Conservation (phyloP, 2,888 invertebrate genomes). For the Torymus texanus region DNA sequence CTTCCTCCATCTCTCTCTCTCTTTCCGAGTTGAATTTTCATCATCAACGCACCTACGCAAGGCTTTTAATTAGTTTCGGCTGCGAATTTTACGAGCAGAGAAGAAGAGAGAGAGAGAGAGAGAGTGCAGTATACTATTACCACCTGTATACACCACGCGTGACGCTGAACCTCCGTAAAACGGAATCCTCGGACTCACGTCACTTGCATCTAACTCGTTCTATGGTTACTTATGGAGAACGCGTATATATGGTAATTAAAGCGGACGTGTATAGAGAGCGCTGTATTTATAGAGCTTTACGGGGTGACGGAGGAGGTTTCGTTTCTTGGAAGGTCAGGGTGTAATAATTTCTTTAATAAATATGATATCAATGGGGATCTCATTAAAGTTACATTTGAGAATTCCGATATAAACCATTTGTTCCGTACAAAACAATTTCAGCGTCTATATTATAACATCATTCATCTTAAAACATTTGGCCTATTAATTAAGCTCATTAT, state of each 20-base stretch:
- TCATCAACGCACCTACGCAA: conserved; percentile 19
- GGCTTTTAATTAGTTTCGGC: conserved; percentile 50
- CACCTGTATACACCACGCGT: neutral
- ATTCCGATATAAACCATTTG: too few species aligned
- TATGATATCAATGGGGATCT: too few species aligned
- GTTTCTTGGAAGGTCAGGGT: too few species aligned
- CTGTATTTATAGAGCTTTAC: neutral
- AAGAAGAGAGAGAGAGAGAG: neutral
- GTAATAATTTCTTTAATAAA: too few species aligned
- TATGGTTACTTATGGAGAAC: conserved; percentile 27
- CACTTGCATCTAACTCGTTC: conserved; percentile 2
- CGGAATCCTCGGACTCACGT: conserved; percentile 16
- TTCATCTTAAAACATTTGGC: too few species aligned
- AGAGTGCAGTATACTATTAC: conserved; percentile 20
- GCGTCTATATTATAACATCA: too few species aligned
- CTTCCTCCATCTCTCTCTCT: neutral
- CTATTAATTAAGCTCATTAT: too few species aligned
- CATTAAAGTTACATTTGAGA: too few species aligned
- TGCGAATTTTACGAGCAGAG: conserved; percentile 45
- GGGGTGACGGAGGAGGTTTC: neutral
- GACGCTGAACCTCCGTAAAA: conserved; percentile 24
- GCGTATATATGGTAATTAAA: conserved; percentile 23
- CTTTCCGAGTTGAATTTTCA: conserved; percentile 40
- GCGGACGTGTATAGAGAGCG: neutral
- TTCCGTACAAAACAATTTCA: too few species aligned